Percentiles rank a stretch among this genome's conserved stretches.
Conservation (phyloP, 2,888 invertebrate genomes). For the Cephus sareptanus region DNA sequence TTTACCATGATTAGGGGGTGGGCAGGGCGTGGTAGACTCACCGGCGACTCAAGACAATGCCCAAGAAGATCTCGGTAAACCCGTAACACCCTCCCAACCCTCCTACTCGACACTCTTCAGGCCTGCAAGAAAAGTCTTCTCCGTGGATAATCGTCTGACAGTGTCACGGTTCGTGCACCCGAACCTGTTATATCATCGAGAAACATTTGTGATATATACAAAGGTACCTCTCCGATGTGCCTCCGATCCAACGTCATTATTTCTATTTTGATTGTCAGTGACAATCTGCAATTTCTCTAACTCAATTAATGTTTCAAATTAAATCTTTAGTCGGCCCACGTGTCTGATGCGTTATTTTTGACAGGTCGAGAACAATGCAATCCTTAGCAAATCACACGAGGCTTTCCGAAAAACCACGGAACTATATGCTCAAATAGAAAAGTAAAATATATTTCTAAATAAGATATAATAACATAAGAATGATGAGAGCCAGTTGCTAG, state of each 20-base stretch:
- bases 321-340: background rate
- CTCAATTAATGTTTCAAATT: background rate
- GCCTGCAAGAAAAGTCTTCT: conserved; percentile 1
- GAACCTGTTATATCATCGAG: conserved; percentile 16
- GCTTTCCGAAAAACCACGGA: too few relatives aligned
- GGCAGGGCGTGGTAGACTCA: background rate
- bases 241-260: background rate
- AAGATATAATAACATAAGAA: too few relatives aligned
- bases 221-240: background rate
- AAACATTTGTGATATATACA: background rate
- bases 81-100: background rate
- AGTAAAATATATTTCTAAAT: too few relatives aligned
- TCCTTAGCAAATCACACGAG: too few relatives aligned
- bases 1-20: conserved; percentile 7
- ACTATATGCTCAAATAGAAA: too few relatives aligned
- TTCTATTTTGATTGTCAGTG: background rate
- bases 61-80: background rate
- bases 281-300: background rate
- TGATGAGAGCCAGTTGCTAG: too few relatives aligned
- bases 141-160: conserved; percentile 38
- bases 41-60: conserved; percentile 21
- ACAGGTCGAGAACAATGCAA: too few relatives aligned
- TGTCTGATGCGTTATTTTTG: too few relatives aligned
- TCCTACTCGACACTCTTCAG: background rate
- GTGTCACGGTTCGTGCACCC: conserved; percentile 35